Base-by-base conservation (phyloP, 2,888 invertebrate species). In the Drosophila phalerata region DNA sequence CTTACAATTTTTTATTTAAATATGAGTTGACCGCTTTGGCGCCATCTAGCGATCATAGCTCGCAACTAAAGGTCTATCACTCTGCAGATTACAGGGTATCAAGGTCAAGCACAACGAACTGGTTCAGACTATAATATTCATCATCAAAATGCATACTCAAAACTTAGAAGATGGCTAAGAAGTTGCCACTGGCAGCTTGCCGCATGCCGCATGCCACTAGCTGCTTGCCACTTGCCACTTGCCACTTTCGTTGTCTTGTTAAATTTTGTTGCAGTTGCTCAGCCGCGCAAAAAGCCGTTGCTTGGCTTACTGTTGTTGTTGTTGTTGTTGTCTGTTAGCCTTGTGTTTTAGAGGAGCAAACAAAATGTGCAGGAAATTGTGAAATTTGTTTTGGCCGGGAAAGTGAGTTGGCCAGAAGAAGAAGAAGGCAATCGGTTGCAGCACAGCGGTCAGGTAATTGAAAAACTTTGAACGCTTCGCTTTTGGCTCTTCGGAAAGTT, bases 371-470 rank as follows among this genome's bases (percentile, higher is more conserved):
- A 53, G 43, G 55, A 38, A 67, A 60, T 70, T 67, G 48, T 28
- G 38, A 58, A 58, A 65, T 52, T 76, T 57, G 49, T 51, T 49
- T 30, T 22, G 11, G 34, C 25, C 22, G 17, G 30, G 65, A 19
- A 30, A 22, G n/a, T 32, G 42, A 57, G 38, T 42, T 60, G 60
- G 57, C 30, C 61, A 52, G 55, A 37, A 17, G 19, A 40, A 19
- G 11, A 37, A 17, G 30, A 40, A 28, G 13, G 47, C 62, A 66
- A 72, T 72, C 60, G 73, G 66, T 62, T 51, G 63, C 43, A 42
- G 60, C 47, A 67, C 55, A 62, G 66, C 71, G 87, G 79, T 81
- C 83, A 83, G 83, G 85, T 83, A 83, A 83, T 83, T 83, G 83
- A 83, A 83, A 83, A 83, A 83, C 88, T 83, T 82, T 80, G 43